These are phyloP conservation scores for Pangasianodon gigas DNA, from an alignment of 2,113 vertebrate genomes.

Conservation along the genomic window DNA sequence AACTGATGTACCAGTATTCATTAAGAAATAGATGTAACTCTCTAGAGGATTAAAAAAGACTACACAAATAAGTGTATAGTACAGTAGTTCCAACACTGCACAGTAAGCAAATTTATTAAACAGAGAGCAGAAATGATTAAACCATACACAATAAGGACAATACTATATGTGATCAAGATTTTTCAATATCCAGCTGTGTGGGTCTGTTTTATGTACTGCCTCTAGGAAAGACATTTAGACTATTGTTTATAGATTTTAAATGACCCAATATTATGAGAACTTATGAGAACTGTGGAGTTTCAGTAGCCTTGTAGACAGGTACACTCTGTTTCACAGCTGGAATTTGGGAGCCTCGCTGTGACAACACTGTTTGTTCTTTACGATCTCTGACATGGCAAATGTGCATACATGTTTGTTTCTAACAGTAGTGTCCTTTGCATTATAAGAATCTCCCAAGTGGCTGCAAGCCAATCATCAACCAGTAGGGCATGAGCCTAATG, in stretches of 20 bases:
- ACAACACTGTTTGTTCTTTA: not conserved
- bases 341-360: not conserved
- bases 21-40: no score
- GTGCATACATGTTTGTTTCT: not conserved
- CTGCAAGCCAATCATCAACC: not conserved
- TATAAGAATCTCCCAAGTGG: not conserved
- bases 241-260: not conserved
- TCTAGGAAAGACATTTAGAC: not conserved
- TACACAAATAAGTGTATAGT: no score
- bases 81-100: no score
- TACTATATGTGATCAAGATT: not conserved
- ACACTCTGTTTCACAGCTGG: not conserved
- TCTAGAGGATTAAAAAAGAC: no score
- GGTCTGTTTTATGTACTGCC: not conserved
- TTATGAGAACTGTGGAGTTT: not conserved
- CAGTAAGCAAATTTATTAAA: no score
- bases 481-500: not conserved
- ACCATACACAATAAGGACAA: no score
- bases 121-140: no score
- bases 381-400: not conserved
- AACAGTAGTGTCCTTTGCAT: not conserved
- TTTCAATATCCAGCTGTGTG: not conserved
- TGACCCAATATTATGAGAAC: not conserved
- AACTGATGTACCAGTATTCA: no score
- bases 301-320: not conserved